Evolutionary conservation across 2,797 vertebrate species (phyloP).

Genomic region (Clamator glandarius): DNA sequence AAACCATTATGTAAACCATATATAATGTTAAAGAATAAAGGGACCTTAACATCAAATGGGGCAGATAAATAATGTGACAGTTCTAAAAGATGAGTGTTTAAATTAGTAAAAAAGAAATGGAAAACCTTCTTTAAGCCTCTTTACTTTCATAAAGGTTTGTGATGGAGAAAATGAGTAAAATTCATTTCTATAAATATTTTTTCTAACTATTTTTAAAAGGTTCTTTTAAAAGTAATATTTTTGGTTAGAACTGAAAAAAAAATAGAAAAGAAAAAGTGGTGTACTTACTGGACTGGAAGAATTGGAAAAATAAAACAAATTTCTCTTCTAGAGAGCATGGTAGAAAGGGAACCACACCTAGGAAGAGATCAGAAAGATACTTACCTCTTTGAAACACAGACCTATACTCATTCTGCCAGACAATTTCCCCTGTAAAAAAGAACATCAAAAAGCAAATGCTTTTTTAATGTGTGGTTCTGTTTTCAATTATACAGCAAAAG

Average conservation of each 20-base stretch:
- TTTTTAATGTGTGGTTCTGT: conserved; percentile 34
- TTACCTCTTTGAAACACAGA: conserved; percentile 16
- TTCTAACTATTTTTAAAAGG: neutral
- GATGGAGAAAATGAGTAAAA: neutral
- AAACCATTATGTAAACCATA: neutral
- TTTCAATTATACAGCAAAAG: conserved; percentile 52
- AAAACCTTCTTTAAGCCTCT: neutral
- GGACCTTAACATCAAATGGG: neutral
- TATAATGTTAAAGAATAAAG: neutral
- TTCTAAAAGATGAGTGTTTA: neutral
- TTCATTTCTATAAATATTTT: neutral
- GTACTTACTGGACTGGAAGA: neutral
- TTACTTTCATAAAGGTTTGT: neutral
- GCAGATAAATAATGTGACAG: neutral
- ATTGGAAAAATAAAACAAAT: neutral
- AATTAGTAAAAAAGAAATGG: neutral
- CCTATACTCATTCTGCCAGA: conserved; percentile 2
- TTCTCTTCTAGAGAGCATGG: neutral
- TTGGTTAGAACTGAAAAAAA: neutral
- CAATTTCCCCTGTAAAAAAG: neutral
- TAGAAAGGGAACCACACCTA: neutral
- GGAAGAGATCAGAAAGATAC: conserved; percentile 5
- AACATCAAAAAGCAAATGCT: conserved; percentile 2
- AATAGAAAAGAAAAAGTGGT: neutral
- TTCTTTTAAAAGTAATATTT: neutral